Evolutionary conservation across 2,888 invertebrate genomes (phyloP).

Genomic region (Entomobrya multifasciata): DNA sequence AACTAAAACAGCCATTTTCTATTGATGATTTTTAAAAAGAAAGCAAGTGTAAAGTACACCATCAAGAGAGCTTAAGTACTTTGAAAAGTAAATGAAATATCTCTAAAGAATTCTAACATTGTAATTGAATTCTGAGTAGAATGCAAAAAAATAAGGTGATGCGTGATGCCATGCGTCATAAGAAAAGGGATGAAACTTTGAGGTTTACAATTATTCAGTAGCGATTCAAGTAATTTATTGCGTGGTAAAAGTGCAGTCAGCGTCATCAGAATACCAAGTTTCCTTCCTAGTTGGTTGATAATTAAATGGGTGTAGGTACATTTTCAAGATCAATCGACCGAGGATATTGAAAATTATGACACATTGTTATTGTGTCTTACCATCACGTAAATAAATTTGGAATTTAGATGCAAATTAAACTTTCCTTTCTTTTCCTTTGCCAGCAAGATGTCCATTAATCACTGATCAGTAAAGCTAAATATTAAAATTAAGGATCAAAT

Average conservation of each 20-base stretch:
- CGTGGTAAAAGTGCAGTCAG: not conserved
- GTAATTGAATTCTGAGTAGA: not conserved
- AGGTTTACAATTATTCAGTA: slow-evolving; percentile 14
- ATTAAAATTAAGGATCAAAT: too few species aligned
- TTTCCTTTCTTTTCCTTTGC: not conserved
- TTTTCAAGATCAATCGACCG: slow-evolving; percentile 20
- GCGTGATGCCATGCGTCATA: not conserved
- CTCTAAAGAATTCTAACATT: not conserved
- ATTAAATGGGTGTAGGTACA: too few species aligned
- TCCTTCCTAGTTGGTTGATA: slow-evolving; percentile 10
- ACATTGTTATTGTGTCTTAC: not conserved
- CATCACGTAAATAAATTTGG: too few species aligned
- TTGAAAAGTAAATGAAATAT: not conserved
- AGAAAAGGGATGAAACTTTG: too few species aligned
- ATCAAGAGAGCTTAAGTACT: not conserved
- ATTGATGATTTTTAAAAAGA: too few species aligned
- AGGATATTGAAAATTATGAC: not conserved
- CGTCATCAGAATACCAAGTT: not conserved
- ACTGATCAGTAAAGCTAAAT: too few species aligned
- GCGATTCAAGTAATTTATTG: slow-evolving; percentile 3
- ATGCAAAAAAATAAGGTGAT: not conserved
- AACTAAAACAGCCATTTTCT: too few species aligned
- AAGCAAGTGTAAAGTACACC: too few species aligned
- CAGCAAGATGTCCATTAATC: too few species aligned
- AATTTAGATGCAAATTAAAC: slow-evolving; percentile 11